phyloP scores from a whole-genome alignment of 2,797 vertebrate genomes.

The Huso huso region DNA sequence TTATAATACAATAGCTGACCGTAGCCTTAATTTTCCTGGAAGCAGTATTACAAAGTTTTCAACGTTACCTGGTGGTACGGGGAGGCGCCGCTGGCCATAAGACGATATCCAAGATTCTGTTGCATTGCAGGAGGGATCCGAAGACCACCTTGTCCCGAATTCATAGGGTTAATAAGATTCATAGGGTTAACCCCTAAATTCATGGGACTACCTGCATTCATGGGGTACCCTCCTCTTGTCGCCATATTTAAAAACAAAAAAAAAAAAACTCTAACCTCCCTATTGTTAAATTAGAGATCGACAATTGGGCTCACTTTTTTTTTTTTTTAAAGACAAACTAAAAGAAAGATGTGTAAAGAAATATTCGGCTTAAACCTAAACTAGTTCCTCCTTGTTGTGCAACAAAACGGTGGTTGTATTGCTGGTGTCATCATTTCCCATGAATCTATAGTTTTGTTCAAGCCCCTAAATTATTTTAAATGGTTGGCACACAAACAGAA shows the following conservation, averaged over 20 bases:
- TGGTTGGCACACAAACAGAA: slow-evolving; percentile 16
- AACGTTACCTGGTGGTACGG: slow-evolving; percentile 54
- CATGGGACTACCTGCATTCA: slow-evolving; percentile 39
- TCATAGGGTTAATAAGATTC: slow-evolving; percentile 44
- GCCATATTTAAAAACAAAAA: too few species aligned
- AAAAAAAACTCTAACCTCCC: slow-evolving; percentile 16
- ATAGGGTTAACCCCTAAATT: slow-evolving; percentile 28
- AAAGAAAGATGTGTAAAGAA: not conserved
- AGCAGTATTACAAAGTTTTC: not conserved
- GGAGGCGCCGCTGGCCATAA: slow-evolving; percentile 37
- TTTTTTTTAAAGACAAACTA: not conserved
- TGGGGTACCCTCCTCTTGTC: slow-evolving; percentile 56
- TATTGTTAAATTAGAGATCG: slow-evolving; percentile 2
- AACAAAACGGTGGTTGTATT: slow-evolving; percentile 17
- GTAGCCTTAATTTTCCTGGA: too few species aligned
- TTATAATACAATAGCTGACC: too few species aligned
- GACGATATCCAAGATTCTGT: slow-evolving; percentile 48
- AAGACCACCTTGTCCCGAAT: slow-evolving; percentile 41
- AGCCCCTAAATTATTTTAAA: slow-evolving; percentile 5
- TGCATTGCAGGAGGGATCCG: slow-evolving; percentile 53
- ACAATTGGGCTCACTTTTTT: not conserved
- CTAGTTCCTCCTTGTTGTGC: slow-evolving; percentile 33
- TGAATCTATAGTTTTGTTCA: slow-evolving; percentile 15
- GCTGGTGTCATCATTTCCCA: slow-evolving; percentile 28
- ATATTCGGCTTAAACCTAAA: not conserved